These are phyloP conservation scores for Petroica traversi DNA, from an alignment of 2,113 vertebrate genomes.

Conservation along the genomic window DNA sequence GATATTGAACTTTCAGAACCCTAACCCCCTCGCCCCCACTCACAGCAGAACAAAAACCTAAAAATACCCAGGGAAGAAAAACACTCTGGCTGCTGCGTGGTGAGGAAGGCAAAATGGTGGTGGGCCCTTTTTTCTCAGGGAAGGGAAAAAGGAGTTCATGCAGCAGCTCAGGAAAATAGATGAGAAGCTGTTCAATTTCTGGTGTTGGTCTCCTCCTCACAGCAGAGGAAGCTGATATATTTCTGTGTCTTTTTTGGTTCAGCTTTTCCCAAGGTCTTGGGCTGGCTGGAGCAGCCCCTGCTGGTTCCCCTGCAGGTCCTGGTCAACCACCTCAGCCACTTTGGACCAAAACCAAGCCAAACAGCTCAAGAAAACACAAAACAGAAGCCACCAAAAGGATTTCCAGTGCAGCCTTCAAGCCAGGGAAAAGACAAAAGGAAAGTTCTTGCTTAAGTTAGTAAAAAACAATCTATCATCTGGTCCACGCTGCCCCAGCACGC, in stretches of 20 bases:
- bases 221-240: background rate
- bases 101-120: background rate
- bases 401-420: background rate
- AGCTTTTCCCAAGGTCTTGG: background rate
- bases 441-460: background rate
- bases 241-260: background rate
- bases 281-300: no score
- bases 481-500: background rate
- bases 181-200: background rate
- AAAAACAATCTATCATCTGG: background rate
- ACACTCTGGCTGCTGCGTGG: background rate
- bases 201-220: background rate
- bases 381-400: background rate
- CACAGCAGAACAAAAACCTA: background rate
- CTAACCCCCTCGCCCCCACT: rapidly evolving
- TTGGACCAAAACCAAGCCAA: background rate
- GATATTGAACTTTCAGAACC: background rate
- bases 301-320: no score
- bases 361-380: background rate
- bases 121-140: background rate
- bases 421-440: background rate
- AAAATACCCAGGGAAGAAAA: background rate
- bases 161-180: background rate
- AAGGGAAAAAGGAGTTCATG: background rate
- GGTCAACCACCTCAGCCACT: rapidly evolving